These are phyloP conservation scores for Eulithis prunata DNA, from an alignment of 2,888 invertebrate species.

Conservation along the genomic window DNA sequence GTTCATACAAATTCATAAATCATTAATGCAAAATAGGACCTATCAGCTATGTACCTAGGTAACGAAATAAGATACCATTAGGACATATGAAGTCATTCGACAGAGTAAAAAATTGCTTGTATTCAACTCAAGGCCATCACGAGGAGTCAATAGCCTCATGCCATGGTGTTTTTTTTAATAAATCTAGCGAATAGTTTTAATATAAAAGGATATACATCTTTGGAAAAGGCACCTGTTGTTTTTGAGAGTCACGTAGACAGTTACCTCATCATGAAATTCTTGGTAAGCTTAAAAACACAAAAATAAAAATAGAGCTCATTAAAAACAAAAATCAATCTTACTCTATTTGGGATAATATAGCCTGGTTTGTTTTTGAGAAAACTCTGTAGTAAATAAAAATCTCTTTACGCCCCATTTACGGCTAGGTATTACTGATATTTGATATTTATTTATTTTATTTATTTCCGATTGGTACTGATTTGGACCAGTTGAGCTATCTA, in stretches of 20 bases:
- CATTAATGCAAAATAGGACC: no score
- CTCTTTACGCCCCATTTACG: no score
- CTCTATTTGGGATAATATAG: no score
- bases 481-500: no score
- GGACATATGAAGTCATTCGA: slow-evolving; percentile 5
- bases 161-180: slow-evolving; percentile 46
- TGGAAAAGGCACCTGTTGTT: slow-evolving; percentile 51
- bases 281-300: slow-evolving; percentile 50
- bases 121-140: slow-evolving; percentile 51
- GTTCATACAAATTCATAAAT: no score
- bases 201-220: slow-evolving; percentile 54
- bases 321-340: no score
- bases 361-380: no score
- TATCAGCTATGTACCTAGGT: no score
- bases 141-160: slow-evolving; percentile 51
- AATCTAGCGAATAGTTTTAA: slow-evolving; percentile 38
- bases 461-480: no score
- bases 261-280: slow-evolving; percentile 63
- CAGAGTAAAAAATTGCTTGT: slow-evolving; percentile 39
- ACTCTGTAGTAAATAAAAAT: no score
- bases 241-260: slow-evolving; percentile 49
- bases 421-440: no score
- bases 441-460: no score
- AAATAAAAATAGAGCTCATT: background rate
- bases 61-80: background rate